phyloP scores from a whole-genome alignment of 2,113 vertebrate genomes.

The Equus quagga region DNA sequence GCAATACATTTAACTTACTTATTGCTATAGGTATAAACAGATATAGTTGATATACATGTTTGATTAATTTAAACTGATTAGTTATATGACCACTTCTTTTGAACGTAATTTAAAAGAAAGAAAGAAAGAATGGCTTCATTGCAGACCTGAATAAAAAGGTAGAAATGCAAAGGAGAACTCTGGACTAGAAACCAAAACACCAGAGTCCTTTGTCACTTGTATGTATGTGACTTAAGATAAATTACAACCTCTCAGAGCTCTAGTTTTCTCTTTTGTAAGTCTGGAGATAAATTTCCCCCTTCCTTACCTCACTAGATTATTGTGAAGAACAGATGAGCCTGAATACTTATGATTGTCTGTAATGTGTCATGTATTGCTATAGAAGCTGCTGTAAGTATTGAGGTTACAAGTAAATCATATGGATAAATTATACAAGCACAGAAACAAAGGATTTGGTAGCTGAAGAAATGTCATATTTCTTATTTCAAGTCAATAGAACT shows the following conservation, averaged over 20 bases:
- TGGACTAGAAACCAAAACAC: not conserved
- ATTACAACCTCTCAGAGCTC: not conserved
- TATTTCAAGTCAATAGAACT: not conserved
- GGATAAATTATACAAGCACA: not conserved
- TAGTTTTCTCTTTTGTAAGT: not conserved
- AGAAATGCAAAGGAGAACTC: not conserved
- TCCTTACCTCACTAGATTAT: not conserved
- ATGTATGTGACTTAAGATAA: not conserved
- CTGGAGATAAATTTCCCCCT: not conserved
- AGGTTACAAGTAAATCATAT: not conserved
- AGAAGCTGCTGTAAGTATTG: not conserved
- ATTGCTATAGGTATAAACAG: not conserved
- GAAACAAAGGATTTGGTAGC: not conserved
- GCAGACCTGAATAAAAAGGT: not conserved
- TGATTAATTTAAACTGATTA: not conserved
- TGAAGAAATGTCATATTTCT: not conserved
- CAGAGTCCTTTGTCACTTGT: not conserved
- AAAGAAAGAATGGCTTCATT: not conserved
- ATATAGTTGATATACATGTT: not conserved
- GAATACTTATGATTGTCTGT: not conserved
- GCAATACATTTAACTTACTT: not conserved
- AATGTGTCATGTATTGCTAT: not conserved
- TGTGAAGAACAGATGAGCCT: not conserved
- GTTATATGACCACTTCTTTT: not conserved
- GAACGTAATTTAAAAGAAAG: not conserved